Evolutionary conservation across 2,797 vertebrate genomes (phyloP).

Genomic region (Halcyon badia): DNA sequence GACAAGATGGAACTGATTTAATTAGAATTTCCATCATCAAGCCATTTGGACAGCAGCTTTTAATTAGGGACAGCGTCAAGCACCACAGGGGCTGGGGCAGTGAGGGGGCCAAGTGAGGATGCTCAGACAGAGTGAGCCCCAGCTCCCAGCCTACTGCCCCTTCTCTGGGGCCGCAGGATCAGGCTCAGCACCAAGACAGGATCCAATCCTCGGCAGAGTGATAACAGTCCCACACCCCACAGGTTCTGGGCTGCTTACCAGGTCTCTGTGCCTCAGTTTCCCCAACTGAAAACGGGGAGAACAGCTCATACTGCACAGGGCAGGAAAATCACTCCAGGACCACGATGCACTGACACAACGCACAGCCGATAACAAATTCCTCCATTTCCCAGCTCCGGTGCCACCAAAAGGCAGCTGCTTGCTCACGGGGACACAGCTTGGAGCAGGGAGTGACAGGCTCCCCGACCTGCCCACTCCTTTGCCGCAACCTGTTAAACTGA

Average conservation of each 20-base stretch:
- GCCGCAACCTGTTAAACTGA: fast-evolving
- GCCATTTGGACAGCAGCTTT: slow-evolving; percentile 77
- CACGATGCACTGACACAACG: fast-evolving
- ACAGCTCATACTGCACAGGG: neutral
- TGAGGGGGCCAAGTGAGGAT: neutral
- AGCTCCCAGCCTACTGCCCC: neutral
- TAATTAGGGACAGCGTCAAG: slow-evolving; percentile 73
- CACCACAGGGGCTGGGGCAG: slow-evolving; percentile 24
- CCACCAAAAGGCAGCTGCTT: fast-evolving
- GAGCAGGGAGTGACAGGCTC: neutral
- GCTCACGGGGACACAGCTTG: neutral
- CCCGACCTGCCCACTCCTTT: neutral
- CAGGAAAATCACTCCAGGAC: neutral
- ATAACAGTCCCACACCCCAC: fast-evolving
- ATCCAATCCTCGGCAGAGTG: neutral
- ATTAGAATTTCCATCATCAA: slow-evolving; percentile 81
- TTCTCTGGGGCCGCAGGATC: neutral
- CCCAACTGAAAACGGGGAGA: neutral
- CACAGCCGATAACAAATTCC: fast-evolving
- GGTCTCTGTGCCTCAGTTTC: neutral
- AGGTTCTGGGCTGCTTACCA: neutral
- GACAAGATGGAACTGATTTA: slow-evolving; percentile 81
- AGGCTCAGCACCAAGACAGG: neutral
- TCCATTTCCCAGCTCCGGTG: neutral
- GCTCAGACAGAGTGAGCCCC: neutral